Evolutionary conservation across 2,888 invertebrate genomes (phyloP), one percentile per base, ranked within the genome.

Genomic region (Andrena hattorfiana): DNA sequence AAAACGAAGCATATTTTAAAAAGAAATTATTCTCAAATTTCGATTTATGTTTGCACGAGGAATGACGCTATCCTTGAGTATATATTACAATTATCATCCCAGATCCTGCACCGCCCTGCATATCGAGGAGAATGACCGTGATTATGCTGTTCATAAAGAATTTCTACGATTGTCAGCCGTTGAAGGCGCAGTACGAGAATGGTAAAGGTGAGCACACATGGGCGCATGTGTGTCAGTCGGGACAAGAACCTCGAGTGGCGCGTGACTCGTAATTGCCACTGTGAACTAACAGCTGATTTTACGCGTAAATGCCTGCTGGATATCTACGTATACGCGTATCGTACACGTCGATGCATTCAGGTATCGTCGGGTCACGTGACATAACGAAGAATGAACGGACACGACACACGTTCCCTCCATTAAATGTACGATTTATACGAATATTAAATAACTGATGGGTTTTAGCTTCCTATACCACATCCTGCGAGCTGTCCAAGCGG

Each of bases 201-300:
- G 67, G 62, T 68, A 71, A 76, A 84, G 79, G 83, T 77, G 54
- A 75, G 59, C 73, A 64, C 67, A 71, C 70, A 84, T 42, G 72
- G 54, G 78, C 81, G 78, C 84, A 77, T 79, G 74, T 86, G 72
- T 73, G 78, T 72, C 81, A 71, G 62, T 28, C 60, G 56, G 78
- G 67, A 87, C 84, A 87, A 84, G 77, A 80, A 85, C 76, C 85
- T 80, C 77, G 68, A 73, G 73, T 77, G 78, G 79, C 77, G 83
- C 87, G 83, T 87, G 87, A 87, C 87, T 84, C 79, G 86, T 82
- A 78, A 71, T 85, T 85, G 76, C 66, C 77, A 70, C 69, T 82
- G 83, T 77, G 87, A 78, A 87, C 85, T 67, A 85, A 87, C 85
- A 87, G 87, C 87, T 87, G 87, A 87, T 87, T 85, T 81, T 62